phyloP scores from a whole-genome alignment of 2,888 invertebrate species.

The Drosophila lutescens region DNA sequence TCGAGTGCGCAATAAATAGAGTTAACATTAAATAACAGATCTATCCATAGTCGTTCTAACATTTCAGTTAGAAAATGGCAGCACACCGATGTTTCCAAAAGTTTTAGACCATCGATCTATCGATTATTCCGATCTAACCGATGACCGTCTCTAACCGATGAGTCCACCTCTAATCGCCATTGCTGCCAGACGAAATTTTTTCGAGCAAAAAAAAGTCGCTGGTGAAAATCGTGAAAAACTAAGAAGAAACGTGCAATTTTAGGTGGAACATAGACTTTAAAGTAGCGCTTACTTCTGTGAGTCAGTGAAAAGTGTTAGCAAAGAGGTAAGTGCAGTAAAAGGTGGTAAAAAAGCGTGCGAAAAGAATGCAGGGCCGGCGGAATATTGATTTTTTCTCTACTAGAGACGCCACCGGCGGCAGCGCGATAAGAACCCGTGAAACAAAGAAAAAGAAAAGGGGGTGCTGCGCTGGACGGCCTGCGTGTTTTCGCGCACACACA shows the following conservation, averaged over 20 bases:
- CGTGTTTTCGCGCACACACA: constrained; percentile 12
- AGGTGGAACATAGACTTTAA: neutral
- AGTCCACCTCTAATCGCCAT: constrained; percentile 8
- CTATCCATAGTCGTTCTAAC: no score
- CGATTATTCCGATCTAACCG: no score
- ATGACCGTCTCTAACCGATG: no score
- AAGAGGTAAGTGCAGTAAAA: constrained; percentile 5
- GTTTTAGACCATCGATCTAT: no score
- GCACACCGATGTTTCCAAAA: no score
- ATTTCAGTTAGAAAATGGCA: no score
- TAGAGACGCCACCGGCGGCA: constrained; percentile 23
- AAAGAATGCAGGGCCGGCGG: constrained; percentile 6
- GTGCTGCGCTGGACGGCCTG: constrained; percentile 21
- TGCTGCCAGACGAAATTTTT: constrained; percentile 11
- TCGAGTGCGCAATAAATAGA: no score
- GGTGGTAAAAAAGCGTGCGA: neutral
- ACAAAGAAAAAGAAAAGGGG: neutral
- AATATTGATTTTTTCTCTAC: constrained; percentile 11
- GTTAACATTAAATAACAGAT: no score
- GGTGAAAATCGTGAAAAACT: constrained; percentile 3
- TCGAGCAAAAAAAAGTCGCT: constrained; percentile 11
- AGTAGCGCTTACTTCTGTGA: neutral
- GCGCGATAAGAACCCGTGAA: neutral
- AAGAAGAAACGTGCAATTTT: constrained; percentile 9
- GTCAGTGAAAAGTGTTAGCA: neutral